Evolutionary conservation across 2,113 vertebrate genomes (phyloP), one percentile per base, ranked within the genome.

Genomic region (Coracopsis vasa): DNA sequence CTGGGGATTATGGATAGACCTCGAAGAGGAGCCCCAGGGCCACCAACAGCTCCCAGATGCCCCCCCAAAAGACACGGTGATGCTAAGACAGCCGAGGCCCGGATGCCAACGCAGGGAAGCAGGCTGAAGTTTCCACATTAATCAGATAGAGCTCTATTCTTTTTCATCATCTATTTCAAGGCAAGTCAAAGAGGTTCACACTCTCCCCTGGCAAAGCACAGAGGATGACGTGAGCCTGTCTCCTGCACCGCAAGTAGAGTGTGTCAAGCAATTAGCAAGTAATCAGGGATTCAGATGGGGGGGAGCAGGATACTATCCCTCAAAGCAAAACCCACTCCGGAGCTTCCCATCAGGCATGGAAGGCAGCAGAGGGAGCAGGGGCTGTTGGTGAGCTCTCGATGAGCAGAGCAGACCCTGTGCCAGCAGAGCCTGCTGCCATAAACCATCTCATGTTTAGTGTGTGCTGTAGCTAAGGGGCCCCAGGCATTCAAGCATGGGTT

Each of bases 241-340:
- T 96, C 94, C 85, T 96, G 95, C 95, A 96, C 95, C 93, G 85
- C 91, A 91, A 91, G 86, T 88, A 95, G 95, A 93, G 80, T 87
- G 90, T 95, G 85, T 88, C 83, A 95, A 97, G 95, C 97, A 96
- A 97, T 96, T 97, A 97, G 97, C 90, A 94, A 97, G 92, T 90
- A 92, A 94, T 96, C 90, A 93, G 90, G 93, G 95, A 96, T 95
- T 95, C 95, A 95, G 95, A 92, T 84, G 87, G 85, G 80, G 95
- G 96, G 90, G 94, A 93, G 93, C 75, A 97, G 92, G 92, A 96
- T 83, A 28, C 1, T 1, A 91, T 95, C 94, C 95, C 92, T 95
- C 95, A 79, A 92, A 96, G 95, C 90, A 47, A 91, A 93, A 94
- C 88, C 90, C 92, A 95, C 48, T 79, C 80, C 4, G 24, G 95